Base-by-base conservation (phyloP, 92 coral and sea anemone genomes). In the Heteractis magnifica region DNA sequence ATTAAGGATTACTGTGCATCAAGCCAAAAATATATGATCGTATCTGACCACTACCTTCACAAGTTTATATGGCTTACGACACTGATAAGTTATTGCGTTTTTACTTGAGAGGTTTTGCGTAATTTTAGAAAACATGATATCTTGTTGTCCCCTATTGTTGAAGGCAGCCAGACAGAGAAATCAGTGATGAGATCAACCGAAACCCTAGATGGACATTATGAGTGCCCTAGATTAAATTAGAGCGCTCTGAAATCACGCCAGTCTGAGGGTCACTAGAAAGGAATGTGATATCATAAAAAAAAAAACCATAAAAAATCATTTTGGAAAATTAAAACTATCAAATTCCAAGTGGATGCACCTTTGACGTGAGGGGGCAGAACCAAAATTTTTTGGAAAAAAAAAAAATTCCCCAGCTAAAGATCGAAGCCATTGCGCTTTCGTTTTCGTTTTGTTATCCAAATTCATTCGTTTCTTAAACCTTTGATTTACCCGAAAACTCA, bases 41-140 rank as follows among this genome's bases (percentile, higher is more conserved):
- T 23, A 8, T 68, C 14, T 68, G 49, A 68, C 23, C 23, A 23
- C 6, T 62, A 62, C 10, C 26, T 62, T 23, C 26, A 6, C 70
- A 62, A n/a, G 26, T 62, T 20, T 62, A 62, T 62, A n/a, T 18
- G 70, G 18, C 18, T 62, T 62, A 62, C 34, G 73, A 68, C 20
- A 68, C 12, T 48, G 23, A 68, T 26, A 23, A 68, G 49, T 8
- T 9, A 26, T 68, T 68, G 73, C 73, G 49, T 26, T 68, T 68
- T 68, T 68, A 68, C 73, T 68, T 23, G 49, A 68, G 73, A 68
- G 73, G 44, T 68, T 68, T 68, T 68, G 73, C 73, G 73, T 68
- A 68, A 68, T 68, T 10, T 9, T 26, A 68, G 73, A 68, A 68
- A 68, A 68, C 73, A 20, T 68, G 73, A 68, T 68, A 68, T 68